Evolutionary conservation across 2,888 invertebrate species (phyloP), one percentile per base, ranked within the genome.

Genomic region (Polymixis lichenea): DNA sequence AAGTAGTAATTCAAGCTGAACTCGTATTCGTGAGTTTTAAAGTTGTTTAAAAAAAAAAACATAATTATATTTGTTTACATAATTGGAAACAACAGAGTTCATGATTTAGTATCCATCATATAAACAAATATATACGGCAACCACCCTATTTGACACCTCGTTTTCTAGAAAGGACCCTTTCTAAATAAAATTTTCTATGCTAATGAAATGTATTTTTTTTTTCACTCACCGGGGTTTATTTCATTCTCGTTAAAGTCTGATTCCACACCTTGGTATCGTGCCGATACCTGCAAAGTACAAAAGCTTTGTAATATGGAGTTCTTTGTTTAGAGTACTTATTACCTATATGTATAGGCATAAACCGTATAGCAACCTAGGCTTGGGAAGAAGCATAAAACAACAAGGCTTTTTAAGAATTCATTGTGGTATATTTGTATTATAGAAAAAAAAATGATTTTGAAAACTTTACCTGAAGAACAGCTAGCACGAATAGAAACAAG

Each of bases 401-500:
- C 25, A 25, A 25, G 7, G 7, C 22, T 22, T 22, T 0, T 5
- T 38, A 38, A 5, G 38, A 38, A 32, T 32, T 32, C 32, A n/a
- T n/a, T n/a, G n/a, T 32, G 32, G 32, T 32, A 32, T 32, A 32
- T 17, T 15, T 49, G 6, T 22, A 8, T 22, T 53, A 19, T 6
- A 53, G 9, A 53, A 51, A 22, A 53, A n/a, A n/a, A n/a, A n/a
- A n/a, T n/a, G n/a, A n/a, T n/a, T n/a, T n/a, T n/a, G n/a, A n/a
- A n/a, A n/a, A n/a, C n/a, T n/a, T n/a, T 69, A 71, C 66, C 71
- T 65, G 51, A 9, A 65, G 22, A 25, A 71, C 22, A 51, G n/a
- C 5, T 15, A 71, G 19, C 64, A 64, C 1, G 8, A n/a, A 38
- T 1, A 71, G 6, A 38, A 62, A 65, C 51, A 71, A 51, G 9